Conservation (phyloP, 2,113 vertebrate species). For the Gopherus flavomarginatus region DNA sequence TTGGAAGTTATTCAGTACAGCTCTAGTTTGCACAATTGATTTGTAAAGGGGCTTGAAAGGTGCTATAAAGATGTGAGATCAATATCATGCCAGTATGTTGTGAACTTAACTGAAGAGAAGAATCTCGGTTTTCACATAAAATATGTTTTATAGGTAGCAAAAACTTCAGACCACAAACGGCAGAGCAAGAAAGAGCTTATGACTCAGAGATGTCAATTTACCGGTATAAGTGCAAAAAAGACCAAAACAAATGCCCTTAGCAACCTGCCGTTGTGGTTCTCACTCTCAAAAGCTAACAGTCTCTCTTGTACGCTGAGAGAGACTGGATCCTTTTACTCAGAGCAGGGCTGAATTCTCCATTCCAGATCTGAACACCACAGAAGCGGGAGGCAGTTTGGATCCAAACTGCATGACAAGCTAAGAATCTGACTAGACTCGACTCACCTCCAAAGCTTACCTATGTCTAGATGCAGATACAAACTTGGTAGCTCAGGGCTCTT, state of each 20-base stretch:
- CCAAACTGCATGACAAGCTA: rapidly evolving
- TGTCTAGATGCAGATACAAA: constrained; percentile 7
- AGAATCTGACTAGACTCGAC: background rate
- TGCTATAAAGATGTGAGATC: background rate
- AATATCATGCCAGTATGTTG: background rate
- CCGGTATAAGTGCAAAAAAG: constrained; percentile 67
- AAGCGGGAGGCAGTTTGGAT: rapidly evolving
- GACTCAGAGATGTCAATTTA: constrained; percentile 82
- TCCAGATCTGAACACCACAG: rapidly evolving
- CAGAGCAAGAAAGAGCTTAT: constrained; percentile 69
- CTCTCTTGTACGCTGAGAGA: background rate
- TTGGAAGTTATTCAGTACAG: background rate
- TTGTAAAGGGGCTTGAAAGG: background rate
- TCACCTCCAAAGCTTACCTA: rapidly evolving
- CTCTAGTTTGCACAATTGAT: background rate
- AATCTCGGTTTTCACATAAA: constrained; percentile 59
- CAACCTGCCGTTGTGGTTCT: constrained; percentile 73
- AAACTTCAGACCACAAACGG: constrained; percentile 81
- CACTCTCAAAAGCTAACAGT: constrained; percentile 56
- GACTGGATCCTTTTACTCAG: background rate
- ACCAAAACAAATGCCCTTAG: constrained; percentile 49
- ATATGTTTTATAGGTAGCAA: constrained; percentile 62
- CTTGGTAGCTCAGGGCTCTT: background rate
- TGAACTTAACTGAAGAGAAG: constrained; percentile 37
- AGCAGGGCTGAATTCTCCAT: background rate